phyloP scores from a whole-genome alignment of 30 jellyfish, hydroid and myxozoan genomes.

The Mastigias papua region DNA sequence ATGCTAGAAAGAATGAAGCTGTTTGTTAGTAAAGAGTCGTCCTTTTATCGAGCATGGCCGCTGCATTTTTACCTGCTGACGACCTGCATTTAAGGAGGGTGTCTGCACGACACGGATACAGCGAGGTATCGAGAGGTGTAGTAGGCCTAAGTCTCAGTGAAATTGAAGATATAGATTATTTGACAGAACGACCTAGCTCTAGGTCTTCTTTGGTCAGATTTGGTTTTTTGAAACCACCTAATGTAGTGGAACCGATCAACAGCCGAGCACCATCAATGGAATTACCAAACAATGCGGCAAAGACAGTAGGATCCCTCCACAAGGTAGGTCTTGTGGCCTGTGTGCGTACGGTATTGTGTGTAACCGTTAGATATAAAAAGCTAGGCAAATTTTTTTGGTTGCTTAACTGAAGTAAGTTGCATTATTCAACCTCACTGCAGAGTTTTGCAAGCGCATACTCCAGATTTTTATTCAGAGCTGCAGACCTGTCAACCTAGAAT shows the following conservation, averaged over 20 bases:
- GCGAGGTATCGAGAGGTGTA: neutral
- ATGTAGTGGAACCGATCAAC: neutral
- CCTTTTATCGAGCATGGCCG: neutral
- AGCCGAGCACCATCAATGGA: neutral
- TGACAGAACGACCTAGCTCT: neutral
- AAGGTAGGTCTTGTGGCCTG: slow-evolving; percentile 9
- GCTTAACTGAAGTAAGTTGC: no score
- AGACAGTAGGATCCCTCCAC: neutral
- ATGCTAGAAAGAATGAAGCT: neutral
- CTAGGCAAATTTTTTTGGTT: neutral
- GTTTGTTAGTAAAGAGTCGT: neutral
- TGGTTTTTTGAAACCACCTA: slow-evolving; percentile 2
- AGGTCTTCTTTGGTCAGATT: neutral
- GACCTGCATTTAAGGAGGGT: neutral
- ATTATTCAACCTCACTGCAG: no score
- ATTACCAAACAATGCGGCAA: neutral
- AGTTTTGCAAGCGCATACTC: no score
- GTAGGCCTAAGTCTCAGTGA: slow-evolving; percentile 4
- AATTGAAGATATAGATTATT: neutral
- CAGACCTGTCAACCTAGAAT: no score
- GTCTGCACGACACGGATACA: neutral
- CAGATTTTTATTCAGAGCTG: no score
- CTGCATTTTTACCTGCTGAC: neutral
- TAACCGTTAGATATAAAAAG: neutral
- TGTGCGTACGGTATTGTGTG: neutral